phyloP scores from a whole-genome alignment of 2,113 vertebrate genomes.

The Gnathonemus longibarbis region DNA sequence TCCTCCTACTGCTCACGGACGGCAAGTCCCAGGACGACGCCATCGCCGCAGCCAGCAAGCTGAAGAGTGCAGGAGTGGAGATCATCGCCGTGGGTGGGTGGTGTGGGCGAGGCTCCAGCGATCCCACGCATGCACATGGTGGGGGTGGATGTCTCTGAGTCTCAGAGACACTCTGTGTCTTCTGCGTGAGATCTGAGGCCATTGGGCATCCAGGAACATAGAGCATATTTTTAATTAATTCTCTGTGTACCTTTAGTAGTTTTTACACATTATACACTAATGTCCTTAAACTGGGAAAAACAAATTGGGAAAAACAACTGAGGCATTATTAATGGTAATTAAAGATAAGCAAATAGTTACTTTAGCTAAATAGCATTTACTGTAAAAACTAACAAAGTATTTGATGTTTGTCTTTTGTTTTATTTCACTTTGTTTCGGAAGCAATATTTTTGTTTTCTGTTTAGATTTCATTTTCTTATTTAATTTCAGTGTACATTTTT shows the following conservation, averaged over 20 bases:
- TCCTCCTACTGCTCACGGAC: constrained; percentile 79
- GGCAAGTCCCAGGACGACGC: constrained; percentile 93
- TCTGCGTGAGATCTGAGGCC: neutral
- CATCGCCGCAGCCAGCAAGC: constrained; percentile 55
- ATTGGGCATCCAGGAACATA: neutral
- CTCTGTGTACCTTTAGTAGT: neutral
- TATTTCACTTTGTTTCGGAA: neutral
- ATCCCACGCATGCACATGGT: neutral
- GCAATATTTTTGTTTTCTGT: neutral
- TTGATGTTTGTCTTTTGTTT: neutral
- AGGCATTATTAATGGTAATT: neutral
- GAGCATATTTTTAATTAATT: neutral
- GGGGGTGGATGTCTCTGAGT: neutral
- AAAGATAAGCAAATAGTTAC: neutral
- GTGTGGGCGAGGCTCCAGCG: neutral
- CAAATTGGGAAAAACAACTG: neutral
- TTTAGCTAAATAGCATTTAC: neutral
- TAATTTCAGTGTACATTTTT: neutral
- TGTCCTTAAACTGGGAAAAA: neutral
- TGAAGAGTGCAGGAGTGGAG: constrained; percentile 74
- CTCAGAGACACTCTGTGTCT: neutral
- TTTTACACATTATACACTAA: neutral
- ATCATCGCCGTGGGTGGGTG: constrained; percentile 83
- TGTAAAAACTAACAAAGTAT: too few relatives aligned
- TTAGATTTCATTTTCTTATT: neutral